Base-by-base conservation (phyloP, 2,113 vertebrate species). In the Acrocephalus arundinaceus region DNA sequence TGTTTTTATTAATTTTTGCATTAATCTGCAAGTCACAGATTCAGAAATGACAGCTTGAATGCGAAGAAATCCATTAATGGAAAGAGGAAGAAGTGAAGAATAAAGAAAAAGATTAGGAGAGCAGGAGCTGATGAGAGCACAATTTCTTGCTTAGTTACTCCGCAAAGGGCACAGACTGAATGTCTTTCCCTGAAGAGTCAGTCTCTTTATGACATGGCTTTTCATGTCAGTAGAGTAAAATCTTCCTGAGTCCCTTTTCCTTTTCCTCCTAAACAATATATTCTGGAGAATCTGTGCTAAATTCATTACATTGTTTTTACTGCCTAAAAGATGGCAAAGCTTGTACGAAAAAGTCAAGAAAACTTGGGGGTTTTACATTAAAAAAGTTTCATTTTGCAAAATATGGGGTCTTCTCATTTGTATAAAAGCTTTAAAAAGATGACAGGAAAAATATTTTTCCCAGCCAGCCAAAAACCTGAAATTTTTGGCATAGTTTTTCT, bases 401-500 rank as follows among this genome's bases (percentile, higher is more conserved):
- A 57, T n/a, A 51, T 2, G 24, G 5, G 0, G 0, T 54, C 68
- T 61, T 41, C 63, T 70, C 1, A 24, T 78, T 85, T 79, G 63
- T 72, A 78, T 72, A 82, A 78, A 82, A 89, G 2, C 7, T 72
- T 84, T 1, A 51, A 33, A 73, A 87, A 63, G 7, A 78, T 43
- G 5, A 31, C 4, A 85, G 20, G 16, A 78, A 82, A 62, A 27
- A 48, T 9, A 7, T 90, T 92, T 92, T 93, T 85, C 27, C 13
- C 30, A 33, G 18, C 5, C 30, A 39, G 83, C 7, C 2, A 67
- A 85, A 81, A 66, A 21, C 1, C 0, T 0, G 0, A 20, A 30
- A 7, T 28, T 63, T 88, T 67, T 77, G 10, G 5, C 16, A 28
- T 30, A 41, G 1, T 2, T 70, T 92, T 84, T 87, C 25, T 48